These are phyloP conservation scores for Neelides folsomi DNA, from an alignment of 2,888 invertebrate species.

Conservation along the genomic window DNA sequence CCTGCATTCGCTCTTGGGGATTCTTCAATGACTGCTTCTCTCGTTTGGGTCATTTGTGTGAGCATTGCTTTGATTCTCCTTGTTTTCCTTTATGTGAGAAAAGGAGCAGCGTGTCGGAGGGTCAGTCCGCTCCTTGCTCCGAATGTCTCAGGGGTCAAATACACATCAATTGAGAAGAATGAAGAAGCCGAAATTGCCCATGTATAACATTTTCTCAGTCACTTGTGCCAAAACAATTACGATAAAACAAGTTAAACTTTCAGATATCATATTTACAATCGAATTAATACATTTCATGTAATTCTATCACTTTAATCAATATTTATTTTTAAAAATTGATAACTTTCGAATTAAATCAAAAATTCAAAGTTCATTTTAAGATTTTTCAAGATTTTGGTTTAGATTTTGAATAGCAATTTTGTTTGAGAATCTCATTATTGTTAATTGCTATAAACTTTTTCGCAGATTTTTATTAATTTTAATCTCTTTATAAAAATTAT, in stretches of 20 bases:
- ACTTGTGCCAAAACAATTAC: not conserved
- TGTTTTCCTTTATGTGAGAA: slow-evolving; percentile 50
- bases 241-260: not conserved
- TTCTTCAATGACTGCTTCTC: slow-evolving; percentile 38
- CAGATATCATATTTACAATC: too few species aligned
- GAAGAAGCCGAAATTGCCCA: slow-evolving; percentile 41
- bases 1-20: slow-evolving; percentile 32
- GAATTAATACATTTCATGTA: too few species aligned
- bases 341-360: too few species aligned
- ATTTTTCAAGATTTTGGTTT: too few species aligned
- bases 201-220: slow-evolving; percentile 13
- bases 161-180: slow-evolving; percentile 54
- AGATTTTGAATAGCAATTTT: too few species aligned
- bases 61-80: slow-evolving; percentile 45
- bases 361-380: too few species aligned
- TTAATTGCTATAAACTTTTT: too few species aligned
- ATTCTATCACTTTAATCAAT: too few species aligned
- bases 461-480: too few species aligned
- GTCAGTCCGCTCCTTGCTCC: slow-evolving; percentile 51
- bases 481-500: too few species aligned
- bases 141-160: slow-evolving; percentile 56
- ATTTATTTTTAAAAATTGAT: too few species aligned
- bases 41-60: slow-evolving; percentile 45
- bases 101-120: slow-evolving; percentile 45
- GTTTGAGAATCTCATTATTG: too few species aligned